phyloP scores from a whole-genome alignment of 2,797 vertebrate genomes.

The Danio albolineatus region DNA sequence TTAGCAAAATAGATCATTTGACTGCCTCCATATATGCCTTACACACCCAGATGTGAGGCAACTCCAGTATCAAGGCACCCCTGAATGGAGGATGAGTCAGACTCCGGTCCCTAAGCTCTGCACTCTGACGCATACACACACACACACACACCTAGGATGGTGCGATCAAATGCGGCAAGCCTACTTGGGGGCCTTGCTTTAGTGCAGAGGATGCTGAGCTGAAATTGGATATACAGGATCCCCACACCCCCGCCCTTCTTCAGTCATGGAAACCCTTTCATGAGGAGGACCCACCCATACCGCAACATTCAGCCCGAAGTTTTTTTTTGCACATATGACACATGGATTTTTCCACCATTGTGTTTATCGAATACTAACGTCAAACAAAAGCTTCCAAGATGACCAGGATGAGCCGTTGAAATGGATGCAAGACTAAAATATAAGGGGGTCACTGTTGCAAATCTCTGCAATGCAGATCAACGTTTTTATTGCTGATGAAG shows the following conservation, averaged over 20 bases:
- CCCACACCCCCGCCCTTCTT: constrained; percentile 21
- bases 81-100: constrained; percentile 80
- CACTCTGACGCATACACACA: constrained; percentile 77
- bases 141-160: constrained; percentile 46
- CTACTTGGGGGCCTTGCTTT: constrained; percentile 39
- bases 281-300: constrained; percentile 46
- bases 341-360: background rate
- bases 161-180: constrained; percentile 51
- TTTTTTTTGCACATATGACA: constrained; percentile 22
- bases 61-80: constrained; percentile 63
- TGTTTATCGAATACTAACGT: background rate
- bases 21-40: background rate
- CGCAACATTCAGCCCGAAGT: background rate
- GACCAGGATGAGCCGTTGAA: background rate
- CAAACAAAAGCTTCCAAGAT: background rate
- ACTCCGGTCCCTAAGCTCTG: constrained; percentile 76
- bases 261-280: constrained; percentile 43
- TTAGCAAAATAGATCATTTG: background rate
- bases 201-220: constrained; percentile 49
- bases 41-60: constrained; percentile 65
- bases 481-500: constrained; percentile 47
- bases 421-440: constrained; percentile 22
- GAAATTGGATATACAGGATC: constrained; percentile 47
- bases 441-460: background rate
- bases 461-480: constrained; percentile 48